phyloP scores from a whole-genome alignment of 2,888 invertebrate species.

The Habrosyne pyritoides region DNA sequence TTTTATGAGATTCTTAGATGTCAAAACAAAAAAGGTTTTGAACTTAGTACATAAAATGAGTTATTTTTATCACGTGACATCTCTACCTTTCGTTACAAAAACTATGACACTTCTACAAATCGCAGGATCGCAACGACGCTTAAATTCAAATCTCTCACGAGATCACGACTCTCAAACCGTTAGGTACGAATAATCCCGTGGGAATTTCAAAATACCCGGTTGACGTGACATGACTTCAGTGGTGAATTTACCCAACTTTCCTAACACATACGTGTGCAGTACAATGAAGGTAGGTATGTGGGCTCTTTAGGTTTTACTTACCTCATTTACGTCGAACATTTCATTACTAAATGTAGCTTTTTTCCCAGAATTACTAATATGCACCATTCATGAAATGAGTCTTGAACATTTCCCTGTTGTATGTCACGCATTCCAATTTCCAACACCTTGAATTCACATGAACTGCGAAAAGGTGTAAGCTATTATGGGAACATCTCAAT shows the following conservation, averaged over 20 bases:
- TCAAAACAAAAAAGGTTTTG: too few relatives aligned
- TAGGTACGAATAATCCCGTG: neutral
- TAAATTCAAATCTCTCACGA: neutral
- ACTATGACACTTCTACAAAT: too few relatives aligned
- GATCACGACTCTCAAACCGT: neutral
- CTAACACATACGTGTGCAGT: too few relatives aligned
- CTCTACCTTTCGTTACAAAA: too few relatives aligned
- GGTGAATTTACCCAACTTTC: too few relatives aligned
- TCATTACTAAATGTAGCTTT: neutral
- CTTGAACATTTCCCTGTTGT: neutral
- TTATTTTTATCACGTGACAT: too few relatives aligned
- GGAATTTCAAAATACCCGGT: neutral
- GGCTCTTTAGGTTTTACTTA: too few relatives aligned
- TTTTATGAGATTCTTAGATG: too few relatives aligned
- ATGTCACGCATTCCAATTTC: neutral
- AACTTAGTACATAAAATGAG: too few relatives aligned
- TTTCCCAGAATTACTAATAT: neutral
- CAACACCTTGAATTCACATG: neutral
- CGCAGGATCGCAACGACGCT: neutral
- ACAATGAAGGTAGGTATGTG: too few relatives aligned
- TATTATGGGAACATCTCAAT: too few relatives aligned
- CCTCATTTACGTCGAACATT: neutral
- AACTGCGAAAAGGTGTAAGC: too few relatives aligned
- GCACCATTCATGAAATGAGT: neutral
- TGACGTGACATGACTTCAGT: neutral